A percentile compares a stretch with the other conserved stretches of the same genome.
Conservation (phyloP, 2,113 vertebrate species). For the Choloepus hoffmanni region DNA sequence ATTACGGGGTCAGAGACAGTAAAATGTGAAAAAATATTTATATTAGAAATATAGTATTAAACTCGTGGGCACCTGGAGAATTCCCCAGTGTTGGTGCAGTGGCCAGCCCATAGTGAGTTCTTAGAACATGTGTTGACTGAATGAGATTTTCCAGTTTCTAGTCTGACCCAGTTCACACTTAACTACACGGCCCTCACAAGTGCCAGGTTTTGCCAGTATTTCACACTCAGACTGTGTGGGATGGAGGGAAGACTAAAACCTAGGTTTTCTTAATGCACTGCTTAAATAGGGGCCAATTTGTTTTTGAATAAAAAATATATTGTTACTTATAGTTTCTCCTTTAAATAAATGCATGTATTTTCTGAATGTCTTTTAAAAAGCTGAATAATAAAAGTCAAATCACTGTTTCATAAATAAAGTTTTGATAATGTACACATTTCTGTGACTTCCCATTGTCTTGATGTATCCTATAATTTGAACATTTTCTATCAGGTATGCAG, state of each 20-base stretch:
- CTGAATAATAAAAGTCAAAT: background rate
- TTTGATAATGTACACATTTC: slow-evolving; percentile 6
- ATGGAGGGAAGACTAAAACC: background rate
- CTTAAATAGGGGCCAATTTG: background rate
- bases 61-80: background rate
- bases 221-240: background rate
- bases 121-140: background rate
- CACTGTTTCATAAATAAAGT: slow-evolving; percentile 3
- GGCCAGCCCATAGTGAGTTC: too few species aligned
- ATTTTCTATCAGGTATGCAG: background rate
- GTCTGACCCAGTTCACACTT: background rate
- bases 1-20: background rate
- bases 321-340: background rate
- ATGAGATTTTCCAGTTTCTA: background rate
- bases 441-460: slow-evolving; percentile 5
- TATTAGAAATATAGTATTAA: background rate
- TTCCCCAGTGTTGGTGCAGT: rapidly evolving
- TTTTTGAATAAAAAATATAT: background rate
- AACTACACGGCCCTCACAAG: background rate
- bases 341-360: background rate
- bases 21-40: background rate
- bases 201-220: background rate
- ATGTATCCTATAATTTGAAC: slow-evolving; percentile 32
- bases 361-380: background rate
- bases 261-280: background rate